Evolutionary conservation across 2,113 vertebrate species (phyloP).

Genomic region (Megaleporinus macrocephalus): DNA sequence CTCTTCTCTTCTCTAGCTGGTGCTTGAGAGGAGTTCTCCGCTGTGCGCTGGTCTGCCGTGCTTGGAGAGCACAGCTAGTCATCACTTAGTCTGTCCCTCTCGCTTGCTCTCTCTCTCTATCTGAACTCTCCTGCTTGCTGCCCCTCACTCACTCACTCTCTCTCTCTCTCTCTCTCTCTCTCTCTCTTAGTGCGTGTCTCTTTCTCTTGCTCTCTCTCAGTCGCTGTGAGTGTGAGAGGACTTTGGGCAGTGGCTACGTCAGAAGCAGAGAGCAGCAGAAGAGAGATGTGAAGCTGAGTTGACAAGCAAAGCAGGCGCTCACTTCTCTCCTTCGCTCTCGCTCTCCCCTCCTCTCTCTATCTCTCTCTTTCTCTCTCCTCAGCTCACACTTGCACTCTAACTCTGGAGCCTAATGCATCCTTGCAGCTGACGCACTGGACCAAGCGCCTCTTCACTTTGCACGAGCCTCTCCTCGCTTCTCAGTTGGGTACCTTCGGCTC

Average conservation of each 20-base stretch:
- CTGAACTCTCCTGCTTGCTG: not conserved
- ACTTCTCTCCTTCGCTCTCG: conserved; percentile 24
- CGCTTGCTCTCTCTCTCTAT: not conserved
- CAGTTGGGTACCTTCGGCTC: not conserved
- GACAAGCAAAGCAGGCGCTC: conserved; percentile 45
- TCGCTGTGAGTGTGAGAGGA: conserved; percentile 35
- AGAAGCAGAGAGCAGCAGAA: conserved; percentile 47
- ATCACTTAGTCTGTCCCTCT: not conserved
- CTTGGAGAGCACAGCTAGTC: conserved; percentile 10
- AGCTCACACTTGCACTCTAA: not conserved
- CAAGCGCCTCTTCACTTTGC: not conserved
- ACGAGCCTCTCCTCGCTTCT: not conserved
- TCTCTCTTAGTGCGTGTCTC: not conserved
- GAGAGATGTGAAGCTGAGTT: conserved; percentile 51
- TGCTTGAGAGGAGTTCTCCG: not conserved
- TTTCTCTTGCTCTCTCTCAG: conserved; percentile 2
- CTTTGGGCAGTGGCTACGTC: conserved; percentile 49
- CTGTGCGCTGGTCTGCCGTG: conserved; percentile 5
- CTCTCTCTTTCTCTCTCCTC: not conserved
- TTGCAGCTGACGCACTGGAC: conserved; percentile 9
- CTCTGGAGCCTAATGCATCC: conserved; percentile 16
- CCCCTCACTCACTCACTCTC: not conserved
- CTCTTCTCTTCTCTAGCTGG: not conserved
- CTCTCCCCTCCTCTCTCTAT: not conserved
- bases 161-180: conserved; percentile 10